Percentiles rank a stretch among this genome's conserved stretches.
These are phyloP conservation scores for Hassar affinis DNA, from an alignment of 2,113 vertebrate genomes.

Conservation along the genomic window DNA sequence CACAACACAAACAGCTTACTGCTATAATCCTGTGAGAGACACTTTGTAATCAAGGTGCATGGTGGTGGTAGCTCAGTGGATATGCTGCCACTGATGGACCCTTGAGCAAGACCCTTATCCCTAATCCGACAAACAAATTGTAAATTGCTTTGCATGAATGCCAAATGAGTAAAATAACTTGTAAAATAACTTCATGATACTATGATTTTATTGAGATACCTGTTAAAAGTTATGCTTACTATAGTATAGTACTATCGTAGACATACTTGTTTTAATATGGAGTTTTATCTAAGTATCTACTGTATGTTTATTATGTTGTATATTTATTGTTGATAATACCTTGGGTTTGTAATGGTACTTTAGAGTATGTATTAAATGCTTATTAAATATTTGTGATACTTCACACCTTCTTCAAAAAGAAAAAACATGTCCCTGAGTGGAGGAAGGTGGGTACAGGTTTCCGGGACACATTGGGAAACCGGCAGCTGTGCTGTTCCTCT, in stretches of 20 bases:
- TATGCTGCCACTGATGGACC: background rate
- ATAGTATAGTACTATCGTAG: background rate
- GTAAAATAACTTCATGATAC: background rate
- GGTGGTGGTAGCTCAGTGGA: background rate
- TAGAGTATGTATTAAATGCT: background rate
- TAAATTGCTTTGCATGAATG: too few relatives aligned
- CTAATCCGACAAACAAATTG: background rate
- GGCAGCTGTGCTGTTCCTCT: constrained; percentile 14
- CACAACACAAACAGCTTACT: background rate
- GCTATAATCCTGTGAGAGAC: background rate
- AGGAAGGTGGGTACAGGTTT: background rate
- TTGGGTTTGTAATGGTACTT: too few relatives aligned
- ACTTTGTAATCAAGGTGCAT: background rate
- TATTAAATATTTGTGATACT: background rate
- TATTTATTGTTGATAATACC: background rate
- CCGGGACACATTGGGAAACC: background rate
- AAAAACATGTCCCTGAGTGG: background rate
- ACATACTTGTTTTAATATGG: background rate
- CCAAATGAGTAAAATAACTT: background rate
- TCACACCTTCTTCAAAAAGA: background rate
- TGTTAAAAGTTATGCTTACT: background rate
- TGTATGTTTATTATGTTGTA: background rate
- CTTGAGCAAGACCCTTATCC: background rate
- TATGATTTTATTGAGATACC: background rate
- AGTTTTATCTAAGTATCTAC: background rate